These are phyloP conservation scores for Euclidia mi DNA, from an alignment of 2,888 invertebrate genomes.

Conservation along the genomic window DNA sequence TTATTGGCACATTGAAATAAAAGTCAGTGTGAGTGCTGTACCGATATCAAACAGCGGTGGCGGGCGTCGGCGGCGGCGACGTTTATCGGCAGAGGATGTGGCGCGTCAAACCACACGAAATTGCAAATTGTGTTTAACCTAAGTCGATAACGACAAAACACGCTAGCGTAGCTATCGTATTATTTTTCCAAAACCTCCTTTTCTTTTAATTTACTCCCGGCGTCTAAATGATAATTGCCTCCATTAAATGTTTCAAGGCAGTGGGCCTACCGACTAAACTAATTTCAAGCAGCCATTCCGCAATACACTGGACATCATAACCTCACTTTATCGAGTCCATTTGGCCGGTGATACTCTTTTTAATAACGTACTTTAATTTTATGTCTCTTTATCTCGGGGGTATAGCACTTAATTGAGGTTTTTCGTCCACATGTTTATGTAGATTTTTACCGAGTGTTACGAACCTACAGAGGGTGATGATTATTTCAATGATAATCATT, in stretches of 20 bases:
- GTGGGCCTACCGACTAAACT: slow-evolving; percentile 67
- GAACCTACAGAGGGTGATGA: slow-evolving; percentile 37
- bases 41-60: slow-evolving; percentile 53
- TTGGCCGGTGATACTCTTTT: slow-evolving; percentile 84
- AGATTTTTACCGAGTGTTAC: slow-evolving; percentile 44
- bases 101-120: slow-evolving; percentile 70
- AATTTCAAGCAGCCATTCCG: slow-evolving; percentile 77
- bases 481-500: slow-evolving; percentile 35
- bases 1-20: slow-evolving; percentile 54
- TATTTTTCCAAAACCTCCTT: slow-evolving; percentile 31
- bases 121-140: slow-evolving; percentile 79
- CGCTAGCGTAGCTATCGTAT: slow-evolving; percentile 38
- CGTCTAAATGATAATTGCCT: slow-evolving; percentile 55
- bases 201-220: slow-evolving; percentile 53
- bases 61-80: slow-evolving; percentile 52
- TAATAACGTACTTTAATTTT: slow-evolving; percentile 86
- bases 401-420: slow-evolving; percentile 78
- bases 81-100: slow-evolving; percentile 80
- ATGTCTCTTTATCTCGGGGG: slow-evolving; percentile 80
- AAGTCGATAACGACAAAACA: slow-evolving; percentile 74
- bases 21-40: slow-evolving; percentile 44
- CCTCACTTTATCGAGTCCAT: slow-evolving; percentile 82
- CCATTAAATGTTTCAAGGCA: slow-evolving; percentile 56
- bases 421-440: slow-evolving; percentile 70
- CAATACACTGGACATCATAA: slow-evolving; percentile 79